Conservation (phyloP, 2,888 invertebrate genomes). For the Philopedon plagiatum region DNA sequence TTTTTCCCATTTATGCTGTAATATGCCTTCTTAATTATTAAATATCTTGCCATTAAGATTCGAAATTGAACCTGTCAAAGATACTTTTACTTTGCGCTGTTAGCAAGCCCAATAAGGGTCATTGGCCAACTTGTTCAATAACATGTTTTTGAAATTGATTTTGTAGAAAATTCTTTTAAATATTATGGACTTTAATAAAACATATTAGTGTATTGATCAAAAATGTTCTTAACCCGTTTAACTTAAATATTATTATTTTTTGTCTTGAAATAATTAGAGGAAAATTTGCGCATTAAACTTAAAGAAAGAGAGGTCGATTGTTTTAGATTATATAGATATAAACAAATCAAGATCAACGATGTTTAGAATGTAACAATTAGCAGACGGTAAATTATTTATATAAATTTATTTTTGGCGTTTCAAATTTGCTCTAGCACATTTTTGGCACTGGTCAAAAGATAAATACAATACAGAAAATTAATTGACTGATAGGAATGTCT, state of each 20-base stretch:
- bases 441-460: not conserved
- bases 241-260: not conserved
- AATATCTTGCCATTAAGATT: not conserved
- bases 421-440: not conserved
- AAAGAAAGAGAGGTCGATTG: not conserved
- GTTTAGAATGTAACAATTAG: conserved; percentile 14
- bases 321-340: conserved; percentile 3
- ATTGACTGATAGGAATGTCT: not conserved
- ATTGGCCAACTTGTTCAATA: not conserved
- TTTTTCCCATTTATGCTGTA: not conserved
- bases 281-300: not conserved
- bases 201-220: not conserved
- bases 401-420: conserved; percentile 12
- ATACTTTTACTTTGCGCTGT: not conserved
- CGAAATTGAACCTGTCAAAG: not conserved
- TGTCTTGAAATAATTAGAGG: not conserved
- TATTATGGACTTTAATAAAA: not conserved
- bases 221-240: not conserved
- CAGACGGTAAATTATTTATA: conserved; percentile 5
- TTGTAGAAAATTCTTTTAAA: not conserved
- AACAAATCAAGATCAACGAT: not conserved
- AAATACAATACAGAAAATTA: not conserved
- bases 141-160: not conserved
- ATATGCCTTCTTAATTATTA: not conserved
- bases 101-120: not conserved